Base-by-base conservation (phyloP, 2,888 invertebrate species). In the Orchesella flavescens region DNA sequence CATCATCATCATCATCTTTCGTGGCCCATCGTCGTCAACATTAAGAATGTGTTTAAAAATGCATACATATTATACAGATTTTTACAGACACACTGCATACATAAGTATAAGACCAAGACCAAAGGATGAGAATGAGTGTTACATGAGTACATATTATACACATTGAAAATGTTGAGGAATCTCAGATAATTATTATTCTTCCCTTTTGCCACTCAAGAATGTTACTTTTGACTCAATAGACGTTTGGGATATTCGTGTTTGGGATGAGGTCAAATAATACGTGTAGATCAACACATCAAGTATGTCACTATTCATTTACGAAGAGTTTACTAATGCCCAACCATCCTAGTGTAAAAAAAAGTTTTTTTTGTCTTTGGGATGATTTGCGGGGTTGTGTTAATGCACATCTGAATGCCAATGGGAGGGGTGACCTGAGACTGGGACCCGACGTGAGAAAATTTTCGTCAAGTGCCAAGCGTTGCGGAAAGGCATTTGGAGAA, bases 131-230 rank as follows among this genome's bases (percentile, higher is more conserved):
- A 34, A 34, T 34, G 34, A 34, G 3, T 34, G 3, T 34, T 34
- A 34, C 34, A 7, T 34, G 34, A 34, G 34, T 34, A 34, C 34
- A 34, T 34, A 34, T 4, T 34, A 34, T 34, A 7, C 34, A 34
- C 7, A 21, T 1, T 61, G n/a, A 57, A 43, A 24, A 43, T 68
- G 66, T 34, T 68, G 68, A 81, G 87, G 86, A 87, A 87, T 87
- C 87, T 80, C 81, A 63, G 85, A 85, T 87, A 86, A 87, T 87
- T 87, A 87, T 86, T 87, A 86, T 82, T 74, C 79, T 76, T 76
- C 68, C 66, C 75, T 75, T 75, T 75, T 75, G 75, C 75, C 75
- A 75, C 75, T 75, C 75, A 75, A 75, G 75, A 75, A 75, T 75
- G 63, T 75, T 61, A 59, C 72, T 59, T 74, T 53, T 44, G 46